Conservation (phyloP, 2,888 invertebrate genomes). For the Sphinx pinastri region DNA sequence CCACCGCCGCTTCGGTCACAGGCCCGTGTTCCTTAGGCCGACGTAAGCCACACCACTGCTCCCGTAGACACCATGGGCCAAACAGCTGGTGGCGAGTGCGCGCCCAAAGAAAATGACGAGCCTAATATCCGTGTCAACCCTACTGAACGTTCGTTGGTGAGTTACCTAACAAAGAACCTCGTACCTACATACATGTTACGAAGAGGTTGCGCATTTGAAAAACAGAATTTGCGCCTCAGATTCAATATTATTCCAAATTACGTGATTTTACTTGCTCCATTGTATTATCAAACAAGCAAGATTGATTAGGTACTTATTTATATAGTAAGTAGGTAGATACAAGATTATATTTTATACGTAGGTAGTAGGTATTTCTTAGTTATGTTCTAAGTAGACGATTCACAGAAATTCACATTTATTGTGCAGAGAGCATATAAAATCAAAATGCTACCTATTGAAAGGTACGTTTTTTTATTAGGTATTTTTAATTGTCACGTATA, state of each 20-base stretch:
- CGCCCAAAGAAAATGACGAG: conserved; percentile 80
- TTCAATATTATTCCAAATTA: background rate
- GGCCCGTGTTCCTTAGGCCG: conserved; percentile 39
- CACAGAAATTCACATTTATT: background rate
- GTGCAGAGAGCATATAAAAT: background rate
- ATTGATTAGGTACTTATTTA: background rate
- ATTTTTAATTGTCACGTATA: too few species aligned
- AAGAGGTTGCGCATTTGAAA: background rate
- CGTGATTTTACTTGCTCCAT: background rate
- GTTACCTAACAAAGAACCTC: conserved; percentile 44
- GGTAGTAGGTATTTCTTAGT: too few species aligned
- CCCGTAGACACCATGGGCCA: conserved; percentile 76
- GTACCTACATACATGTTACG: background rate
- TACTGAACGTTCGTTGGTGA: conserved; percentile 81
- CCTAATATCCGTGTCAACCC: conserved; percentile 80
- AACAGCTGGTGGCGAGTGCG: conserved; percentile 79
- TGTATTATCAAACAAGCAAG: background rate
- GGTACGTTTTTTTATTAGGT: too few species aligned
- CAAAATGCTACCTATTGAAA: background rate
- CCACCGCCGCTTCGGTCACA: conserved; percentile 61
- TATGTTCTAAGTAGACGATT: too few species aligned
- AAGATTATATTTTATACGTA: too few species aligned
- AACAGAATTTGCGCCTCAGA: conserved; percentile 1
- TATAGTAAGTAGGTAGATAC: too few species aligned
- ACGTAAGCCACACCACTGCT: conserved; percentile 30